A percentile compares a stretch with the other conserved stretches of the same genome.
phyloP scores from a whole-genome alignment of 2,113 vertebrate species.

The Brachypodius melanocephalos region DNA sequence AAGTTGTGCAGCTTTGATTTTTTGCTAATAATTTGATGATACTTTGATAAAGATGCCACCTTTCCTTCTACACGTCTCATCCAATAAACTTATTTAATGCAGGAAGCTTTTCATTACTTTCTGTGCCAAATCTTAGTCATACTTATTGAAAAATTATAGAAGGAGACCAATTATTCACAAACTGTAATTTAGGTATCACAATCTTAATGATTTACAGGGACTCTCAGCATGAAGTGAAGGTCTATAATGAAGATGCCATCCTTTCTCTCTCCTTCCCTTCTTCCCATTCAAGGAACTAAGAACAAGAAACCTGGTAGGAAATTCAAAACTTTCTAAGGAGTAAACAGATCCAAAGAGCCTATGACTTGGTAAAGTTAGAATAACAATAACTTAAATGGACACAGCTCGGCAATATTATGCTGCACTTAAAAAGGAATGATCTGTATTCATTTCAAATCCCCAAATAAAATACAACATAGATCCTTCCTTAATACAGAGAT shows the following conservation, averaged over 20 bases:
- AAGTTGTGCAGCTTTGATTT: neutral
- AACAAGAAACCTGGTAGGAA: neutral
- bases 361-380: neutral
- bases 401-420: neutral
- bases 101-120: neutral
- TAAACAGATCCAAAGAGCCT: neutral
- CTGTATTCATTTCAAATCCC: neutral
- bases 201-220: neutral
- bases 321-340: neutral
- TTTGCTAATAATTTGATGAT: neutral
- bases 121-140: neutral
- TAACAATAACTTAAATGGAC: neutral
- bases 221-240: neutral
- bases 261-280: neutral
- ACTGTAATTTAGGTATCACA: neutral
- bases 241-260: neutral
- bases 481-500: neutral
- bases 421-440: neutral
- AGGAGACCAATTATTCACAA: neutral
- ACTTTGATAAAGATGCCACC: neutral
- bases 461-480: neutral
- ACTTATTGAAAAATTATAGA: neutral
- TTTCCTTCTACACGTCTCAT: neutral
- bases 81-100: neutral
- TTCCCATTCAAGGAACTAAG: neutral